Conservation (phyloP, 2,797 vertebrate genomes). For the Chaenodraco wilsoni region DNA sequence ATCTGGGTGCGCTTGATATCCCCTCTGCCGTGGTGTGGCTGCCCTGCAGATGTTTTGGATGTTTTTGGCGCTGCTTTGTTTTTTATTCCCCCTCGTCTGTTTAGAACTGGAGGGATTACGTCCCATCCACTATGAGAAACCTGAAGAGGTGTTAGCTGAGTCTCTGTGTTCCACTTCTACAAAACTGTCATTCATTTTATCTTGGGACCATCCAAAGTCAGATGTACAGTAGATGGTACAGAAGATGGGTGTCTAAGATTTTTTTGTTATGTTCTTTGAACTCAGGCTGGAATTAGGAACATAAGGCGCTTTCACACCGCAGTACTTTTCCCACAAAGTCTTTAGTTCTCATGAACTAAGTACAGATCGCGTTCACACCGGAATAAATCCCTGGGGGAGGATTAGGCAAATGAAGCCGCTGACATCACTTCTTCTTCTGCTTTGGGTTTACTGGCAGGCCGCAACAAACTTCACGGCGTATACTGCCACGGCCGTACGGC, state of each 20-base stretch:
- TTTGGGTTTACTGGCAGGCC: too few species aligned
- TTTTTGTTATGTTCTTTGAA: constrained; percentile 24
- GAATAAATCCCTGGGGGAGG: too few species aligned
- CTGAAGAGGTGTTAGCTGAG: constrained; percentile 63
- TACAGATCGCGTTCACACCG: too few species aligned
- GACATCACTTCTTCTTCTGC: too few species aligned
- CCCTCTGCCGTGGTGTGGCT: constrained; percentile 41
- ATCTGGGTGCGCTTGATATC: constrained; percentile 59
- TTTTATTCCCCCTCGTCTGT: constrained; percentile 72
- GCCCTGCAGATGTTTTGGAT: constrained; percentile 79
- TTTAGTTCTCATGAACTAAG: too few species aligned
- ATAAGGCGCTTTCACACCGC: too few species aligned
- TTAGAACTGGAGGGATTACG: constrained; percentile 74
- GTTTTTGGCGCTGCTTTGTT: constrained; percentile 76
- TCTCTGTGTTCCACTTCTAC: constrained; percentile 22
- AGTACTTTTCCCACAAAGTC: too few species aligned
- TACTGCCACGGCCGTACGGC: too few species aligned
- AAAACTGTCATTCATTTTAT: constrained; percentile 51
- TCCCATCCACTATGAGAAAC: constrained; percentile 56
- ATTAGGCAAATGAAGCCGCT: too few species aligned
- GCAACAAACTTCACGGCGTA: too few species aligned
- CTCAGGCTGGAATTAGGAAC: constrained; percentile 8
- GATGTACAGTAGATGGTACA: constrained; percentile 20
- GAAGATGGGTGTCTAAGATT: neutral
- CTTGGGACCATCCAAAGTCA: constrained; percentile 6